Percentiles rank a stretch among this genome's conserved stretches.
phyloP scores from a whole-genome alignment of 2,888 invertebrate species.

The Sphaerophoria rueppellii region DNA sequence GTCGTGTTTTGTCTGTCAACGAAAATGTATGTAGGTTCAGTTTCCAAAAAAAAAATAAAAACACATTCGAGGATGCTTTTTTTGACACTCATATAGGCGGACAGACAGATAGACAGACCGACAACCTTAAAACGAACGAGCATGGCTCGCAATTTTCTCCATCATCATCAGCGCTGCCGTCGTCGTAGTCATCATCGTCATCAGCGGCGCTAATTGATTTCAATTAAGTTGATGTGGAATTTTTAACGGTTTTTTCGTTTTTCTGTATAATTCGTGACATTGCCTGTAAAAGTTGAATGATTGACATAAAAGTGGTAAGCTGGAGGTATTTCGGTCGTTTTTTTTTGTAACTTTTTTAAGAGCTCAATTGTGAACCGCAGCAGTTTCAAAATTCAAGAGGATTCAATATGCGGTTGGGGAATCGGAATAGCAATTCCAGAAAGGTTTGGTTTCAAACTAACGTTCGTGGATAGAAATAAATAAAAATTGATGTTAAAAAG shows the following conservation, averaged over 20 bases:
- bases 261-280: conserved; percentile 44
- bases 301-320: conserved; percentile 65
- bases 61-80: conserved; percentile 46
- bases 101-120: conserved; percentile 24
- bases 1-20: background rate
- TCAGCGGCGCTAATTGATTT: conserved; percentile 65
- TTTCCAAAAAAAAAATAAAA: conserved; percentile 6
- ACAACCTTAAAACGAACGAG: conserved; percentile 16
- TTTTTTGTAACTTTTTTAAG: background rate
- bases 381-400: conserved; percentile 9
- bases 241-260: conserved; percentile 36
- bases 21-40: conserved; percentile 2
- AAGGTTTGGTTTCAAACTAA: background rate
- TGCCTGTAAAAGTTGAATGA: conserved; percentile 59
- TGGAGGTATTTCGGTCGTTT: conserved; percentile 17
- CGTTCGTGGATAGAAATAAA: background rate
- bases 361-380: conserved; percentile 4
- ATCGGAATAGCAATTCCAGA: background rate
- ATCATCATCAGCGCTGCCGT: conserved; percentile 26
- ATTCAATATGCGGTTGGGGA: conserved; percentile 18
- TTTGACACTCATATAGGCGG: conserved; percentile 36
- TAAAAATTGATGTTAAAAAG: background rate
- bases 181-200: conserved; percentile 20
- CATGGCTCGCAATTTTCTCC: conserved; percentile 60
- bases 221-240: conserved; percentile 69